Evolutionary conservation across 2,113 vertebrate species (phyloP).

Genomic region (Notothenia rossii): DNA sequence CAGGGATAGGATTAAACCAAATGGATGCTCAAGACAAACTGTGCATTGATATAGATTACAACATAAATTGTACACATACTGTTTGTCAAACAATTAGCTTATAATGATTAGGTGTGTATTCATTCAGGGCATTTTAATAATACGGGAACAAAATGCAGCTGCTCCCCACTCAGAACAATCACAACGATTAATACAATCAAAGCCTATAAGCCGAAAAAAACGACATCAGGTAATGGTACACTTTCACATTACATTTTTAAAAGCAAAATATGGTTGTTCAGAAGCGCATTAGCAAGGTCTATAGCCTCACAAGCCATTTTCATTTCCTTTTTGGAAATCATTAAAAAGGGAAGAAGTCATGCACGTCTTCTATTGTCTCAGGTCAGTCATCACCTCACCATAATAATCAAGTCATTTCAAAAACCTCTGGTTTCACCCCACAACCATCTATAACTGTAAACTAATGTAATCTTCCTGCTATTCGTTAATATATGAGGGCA

Average conservation of each 20-base stretch:
- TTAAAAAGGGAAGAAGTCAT: neutral
- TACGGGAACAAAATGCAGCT: no score
- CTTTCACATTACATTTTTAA: neutral
- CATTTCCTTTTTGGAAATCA: slow-evolving; percentile 10
- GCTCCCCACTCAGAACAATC: no score
- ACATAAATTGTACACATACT: no score
- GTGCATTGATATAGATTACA: no score
- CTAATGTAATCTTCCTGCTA: slow-evolving; percentile 55
- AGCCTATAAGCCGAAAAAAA: no score
- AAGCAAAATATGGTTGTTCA: neutral
- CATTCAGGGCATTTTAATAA: no score
- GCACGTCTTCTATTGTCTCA: slow-evolving; percentile 11
- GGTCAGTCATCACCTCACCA: slow-evolving; percentile 31
- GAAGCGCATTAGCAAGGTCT: neutral
- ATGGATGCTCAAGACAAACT: no score
- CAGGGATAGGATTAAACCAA: no score
- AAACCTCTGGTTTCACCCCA: slow-evolving; percentile 33
- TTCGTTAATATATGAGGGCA: slow-evolving; percentile 68
- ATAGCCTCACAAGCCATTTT: neutral
- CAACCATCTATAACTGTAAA: slow-evolving; percentile 48
- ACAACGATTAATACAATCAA: no score
- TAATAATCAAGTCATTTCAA: slow-evolving; percentile 50
- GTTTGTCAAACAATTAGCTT: no score
- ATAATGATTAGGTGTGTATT: no score
- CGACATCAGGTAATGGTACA: no score